phyloP scores from a whole-genome alignment of 2,888 invertebrate species.

The Achlya flavicornis region DNA sequence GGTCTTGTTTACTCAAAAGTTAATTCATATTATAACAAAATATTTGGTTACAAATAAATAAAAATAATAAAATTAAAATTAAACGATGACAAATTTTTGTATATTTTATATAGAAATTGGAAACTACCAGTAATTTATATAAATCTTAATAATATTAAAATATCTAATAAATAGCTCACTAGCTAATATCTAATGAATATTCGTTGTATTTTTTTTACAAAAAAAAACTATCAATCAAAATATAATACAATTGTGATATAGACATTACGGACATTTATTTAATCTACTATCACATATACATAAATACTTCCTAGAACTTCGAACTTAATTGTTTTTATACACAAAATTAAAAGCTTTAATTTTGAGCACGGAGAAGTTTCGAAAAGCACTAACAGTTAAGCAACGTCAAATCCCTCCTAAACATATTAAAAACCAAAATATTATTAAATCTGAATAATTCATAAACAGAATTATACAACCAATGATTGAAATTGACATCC shows the following conservation, averaged over 20 bases:
- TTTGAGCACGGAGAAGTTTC: slow-evolving; percentile 33
- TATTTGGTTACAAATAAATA: too few relatives aligned
- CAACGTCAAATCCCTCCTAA: slow-evolving; percentile 21
- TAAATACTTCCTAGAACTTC: slow-evolving; percentile 9
- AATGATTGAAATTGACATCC: neutral
- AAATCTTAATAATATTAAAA: neutral
- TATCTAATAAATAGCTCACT: neutral
- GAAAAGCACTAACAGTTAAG: slow-evolving; percentile 37
- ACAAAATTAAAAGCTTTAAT: slow-evolving; percentile 18
- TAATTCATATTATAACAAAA: too few relatives aligned
- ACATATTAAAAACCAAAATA: slow-evolving; percentile 13
- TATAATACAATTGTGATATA: slow-evolving; percentile 16
- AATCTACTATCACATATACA: slow-evolving; percentile 7
- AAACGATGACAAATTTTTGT: too few relatives aligned
- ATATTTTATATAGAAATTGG: neutral
- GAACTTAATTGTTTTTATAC: slow-evolving; percentile 13
- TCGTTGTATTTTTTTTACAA: slow-evolving; percentile 41
- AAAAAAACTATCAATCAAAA: slow-evolving; percentile 24
- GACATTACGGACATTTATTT: neutral
- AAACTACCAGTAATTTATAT: neutral
- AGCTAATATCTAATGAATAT: slow-evolving; percentile 39
- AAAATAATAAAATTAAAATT: neutral
- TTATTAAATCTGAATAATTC: neutral
- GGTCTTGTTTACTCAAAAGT: too few relatives aligned
- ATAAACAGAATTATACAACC: neutral